These are phyloP conservation scores for Pinna nobilis DNA, from an alignment of 1,140 invertebrate genomes.

Conservation along the genomic window DNA sequence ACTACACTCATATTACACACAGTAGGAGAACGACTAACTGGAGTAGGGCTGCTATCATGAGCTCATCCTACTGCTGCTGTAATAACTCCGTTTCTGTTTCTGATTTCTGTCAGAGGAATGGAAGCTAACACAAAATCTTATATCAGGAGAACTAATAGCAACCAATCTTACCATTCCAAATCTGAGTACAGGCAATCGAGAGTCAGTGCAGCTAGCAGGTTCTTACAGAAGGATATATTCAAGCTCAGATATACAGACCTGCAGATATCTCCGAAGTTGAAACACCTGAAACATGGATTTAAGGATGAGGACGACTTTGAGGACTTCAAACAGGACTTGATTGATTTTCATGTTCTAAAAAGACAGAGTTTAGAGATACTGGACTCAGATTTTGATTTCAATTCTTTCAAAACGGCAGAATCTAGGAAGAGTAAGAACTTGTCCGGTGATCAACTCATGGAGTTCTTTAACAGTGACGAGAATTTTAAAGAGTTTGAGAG, in stretches of 20 bases:
- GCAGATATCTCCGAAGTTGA: conserved; percentile 44
- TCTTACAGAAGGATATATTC: conserved; percentile 58
- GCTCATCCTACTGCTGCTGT: conserved; percentile 3
- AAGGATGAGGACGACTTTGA: conserved; percentile 68
- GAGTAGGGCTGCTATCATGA: conserved; percentile 20
- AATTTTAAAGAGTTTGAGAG: conserved; percentile 70
- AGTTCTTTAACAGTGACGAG: conserved; percentile 68
- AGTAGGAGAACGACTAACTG: no score
- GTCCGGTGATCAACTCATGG: conserved; percentile 55
- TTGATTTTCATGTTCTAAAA: conserved; percentile 52
- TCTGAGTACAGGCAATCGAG: no score
- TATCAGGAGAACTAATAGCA: conserved; percentile 15
- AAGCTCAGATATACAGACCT: conserved; percentile 59
- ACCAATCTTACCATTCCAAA: conserved; percentile 4
- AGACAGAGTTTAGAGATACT: conserved; percentile 24
- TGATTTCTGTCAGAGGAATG: conserved; percentile 11
- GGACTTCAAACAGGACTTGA: conserved; percentile 66
- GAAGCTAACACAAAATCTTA: conserved; percentile 13
- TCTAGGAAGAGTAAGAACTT: conserved; percentile 32
- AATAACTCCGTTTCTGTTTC: background rate
- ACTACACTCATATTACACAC: no score
- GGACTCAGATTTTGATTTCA: conserved; percentile 1
- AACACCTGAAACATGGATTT: conserved; percentile 62
- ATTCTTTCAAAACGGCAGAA: conserved; percentile 30
- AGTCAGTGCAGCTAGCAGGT: conserved; percentile 35